Base-by-base conservation (phyloP, 2,797 vertebrate genomes). In the Eurystomus glaucurus region DNA sequence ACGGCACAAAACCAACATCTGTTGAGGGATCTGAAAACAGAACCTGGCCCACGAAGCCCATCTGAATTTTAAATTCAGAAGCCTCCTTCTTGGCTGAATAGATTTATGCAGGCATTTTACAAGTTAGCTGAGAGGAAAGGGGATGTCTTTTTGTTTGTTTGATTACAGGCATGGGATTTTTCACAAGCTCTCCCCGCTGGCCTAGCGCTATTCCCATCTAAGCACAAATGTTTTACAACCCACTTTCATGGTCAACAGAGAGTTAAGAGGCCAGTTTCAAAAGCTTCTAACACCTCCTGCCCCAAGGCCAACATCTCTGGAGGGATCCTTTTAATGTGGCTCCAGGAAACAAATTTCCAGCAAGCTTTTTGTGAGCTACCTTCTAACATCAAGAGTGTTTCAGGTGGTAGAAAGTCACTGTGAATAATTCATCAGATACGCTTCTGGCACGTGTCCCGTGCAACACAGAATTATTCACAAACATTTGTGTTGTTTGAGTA, bases 391-490 rank as follows among this genome's bases (percentile, higher is more conserved):
- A 20, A 4, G 7, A 43, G 25, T 1, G 11, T 57, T 85, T 52
- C 82, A 84, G 71, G 76, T 74, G 85, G 66, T 35, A 78, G 52
- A 61, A 75, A 95, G 76, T 39, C 76, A 21, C 22, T 1, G 22
- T 76, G 58, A 94, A 85, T 79, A 94, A 96, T 72, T 82, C 55
- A 66, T 35, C 68, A 51, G 33, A 52, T 21, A 29, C n/a, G 11
- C 35, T 54, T 60, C 86, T 79, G 74, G 77, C n/a, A 76, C 70
- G 28, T 17, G 6, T 68, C 61, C 39, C 8, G 60, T 14, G 46
- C 52, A 39, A 83, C 61, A 41, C 41, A 72, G 80, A 71, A 43
- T 58, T 72, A 46, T 72, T 82, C 88, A 90, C 82, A 93, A 96
- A 88, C 66, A 19, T 65, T 84, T 90, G 65, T 90, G 54, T 45